A percentile compares a stretch with the other conserved stretches of the same genome.
phyloP scores from a whole-genome alignment of 2,888 invertebrate genomes.

The Biston stratarius region DNA sequence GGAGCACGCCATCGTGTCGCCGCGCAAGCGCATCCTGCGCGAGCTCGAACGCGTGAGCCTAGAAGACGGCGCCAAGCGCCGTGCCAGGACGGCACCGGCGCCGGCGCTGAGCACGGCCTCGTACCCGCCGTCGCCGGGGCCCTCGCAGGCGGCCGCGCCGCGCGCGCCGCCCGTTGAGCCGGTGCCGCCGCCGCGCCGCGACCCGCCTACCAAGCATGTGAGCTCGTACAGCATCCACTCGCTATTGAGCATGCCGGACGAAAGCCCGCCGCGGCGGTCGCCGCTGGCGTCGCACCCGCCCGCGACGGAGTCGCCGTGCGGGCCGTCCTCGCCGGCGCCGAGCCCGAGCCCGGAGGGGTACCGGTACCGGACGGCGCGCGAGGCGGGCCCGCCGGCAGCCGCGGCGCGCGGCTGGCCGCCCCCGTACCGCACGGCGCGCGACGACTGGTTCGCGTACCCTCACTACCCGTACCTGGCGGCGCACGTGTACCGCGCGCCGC shows the following conservation, averaged over 20 bases:
- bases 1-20: constrained; percentile 90
- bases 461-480: constrained; percentile 77
- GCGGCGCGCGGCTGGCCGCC: constrained; percentile 42
- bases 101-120: constrained; percentile 75
- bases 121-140: constrained; percentile 64
- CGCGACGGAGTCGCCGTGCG: constrained; percentile 74
- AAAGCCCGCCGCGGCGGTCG: constrained; percentile 69
- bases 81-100: constrained; percentile 80
- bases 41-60: constrained; percentile 92
- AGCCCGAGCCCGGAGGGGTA: constrained; percentile 78
- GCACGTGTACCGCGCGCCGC: constrained; percentile 71
- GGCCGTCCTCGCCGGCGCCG: constrained; percentile 75
- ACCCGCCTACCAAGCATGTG: constrained; percentile 78
- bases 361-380: constrained; percentile 73
- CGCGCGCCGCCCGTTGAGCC: constrained; percentile 58
- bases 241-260: constrained; percentile 89
- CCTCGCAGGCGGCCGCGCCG: constrained; percentile 50
- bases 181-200: constrained; percentile 61
- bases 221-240: constrained; percentile 95
- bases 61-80: constrained; percentile 89
- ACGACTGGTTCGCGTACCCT: constrained; percentile 69
- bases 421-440: constrained; percentile 59
- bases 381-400: constrained; percentile 61
- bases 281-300: constrained; percentile 72
- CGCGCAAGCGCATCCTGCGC: constrained; percentile 92